Evolutionary conservation across 1,140 invertebrate genomes (phyloP), one percentile per base, ranked within the genome.

Genomic region (Lordiphosa stackelbergi): DNA sequence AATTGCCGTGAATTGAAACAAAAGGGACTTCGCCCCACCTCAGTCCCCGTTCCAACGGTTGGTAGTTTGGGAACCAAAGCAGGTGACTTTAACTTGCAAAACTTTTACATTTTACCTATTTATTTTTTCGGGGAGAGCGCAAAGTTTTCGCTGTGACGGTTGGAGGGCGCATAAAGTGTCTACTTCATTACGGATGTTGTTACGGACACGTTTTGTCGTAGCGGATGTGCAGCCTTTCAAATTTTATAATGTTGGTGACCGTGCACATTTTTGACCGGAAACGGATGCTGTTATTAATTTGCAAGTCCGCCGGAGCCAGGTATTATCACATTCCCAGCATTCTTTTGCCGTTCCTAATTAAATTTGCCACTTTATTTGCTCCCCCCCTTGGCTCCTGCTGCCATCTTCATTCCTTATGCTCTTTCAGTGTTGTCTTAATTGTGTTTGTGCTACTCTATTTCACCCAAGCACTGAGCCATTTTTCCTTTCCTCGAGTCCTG

Each of bases 371-470:
- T 84, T 73, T 84, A 83, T 83, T 83, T 83, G 62, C 64, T 62
- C 54, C 43, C 43, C n/a, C 46, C 43, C 49, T 56, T 51, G 5
- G 40, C 38, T 52, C 8, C 47, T 41, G 16, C 11, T 42, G 36
- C 52, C 37, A 40, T 12, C 13, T 28, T 62, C 43, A 55, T 66
- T 56, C 40, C 37, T 63, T 53, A 46, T 54, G 52, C 66, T 65
- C 54, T 53, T 64, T 36, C 45, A 12, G 22, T 38, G 63, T 42
- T 49, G 65, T 66, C 77, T 81, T 81, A 81, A 81, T 81, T 81
- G 72, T 77, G 77, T 83, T 81, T 83, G 77, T 83, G 72, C 77
- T 83, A 75, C 77, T 81, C 75, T 81, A 79, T 81, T 83, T 79
- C 75, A 74, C 60, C 55, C 68, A 58, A 46, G 68, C 60, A 52